phyloP scores from a whole-genome alignment of 2,888 invertebrate species.

The Bugula neritina region DNA sequence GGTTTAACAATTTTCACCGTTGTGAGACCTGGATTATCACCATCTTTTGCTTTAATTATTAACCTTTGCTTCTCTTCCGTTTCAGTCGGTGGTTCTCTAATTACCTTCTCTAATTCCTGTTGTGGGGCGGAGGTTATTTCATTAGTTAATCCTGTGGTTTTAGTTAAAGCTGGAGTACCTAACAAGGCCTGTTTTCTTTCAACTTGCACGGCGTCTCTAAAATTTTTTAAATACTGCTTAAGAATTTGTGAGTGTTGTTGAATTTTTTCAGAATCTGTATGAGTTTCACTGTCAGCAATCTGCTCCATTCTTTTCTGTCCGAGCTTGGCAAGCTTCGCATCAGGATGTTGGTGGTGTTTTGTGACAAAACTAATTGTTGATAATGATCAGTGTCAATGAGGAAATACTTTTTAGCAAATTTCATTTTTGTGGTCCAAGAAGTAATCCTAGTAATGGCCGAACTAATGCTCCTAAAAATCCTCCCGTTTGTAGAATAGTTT shows the following conservation, averaged over 20 bases:
- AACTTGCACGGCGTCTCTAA: background rate
- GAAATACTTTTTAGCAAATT: background rate
- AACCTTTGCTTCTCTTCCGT: too few species aligned
- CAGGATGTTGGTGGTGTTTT: too few species aligned
- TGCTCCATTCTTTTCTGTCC: background rate
- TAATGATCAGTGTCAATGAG: background rate
- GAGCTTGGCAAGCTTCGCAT: background rate
- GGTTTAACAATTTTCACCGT: background rate
- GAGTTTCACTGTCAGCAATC: background rate
- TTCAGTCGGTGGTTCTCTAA: too few species aligned
- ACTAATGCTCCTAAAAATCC: constrained; percentile 3
- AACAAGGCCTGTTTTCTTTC: background rate
- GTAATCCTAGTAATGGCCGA: background rate
- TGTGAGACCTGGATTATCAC: background rate
- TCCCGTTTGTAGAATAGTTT: background rate
- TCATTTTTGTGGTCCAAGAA: background rate
- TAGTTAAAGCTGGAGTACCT: too few species aligned
- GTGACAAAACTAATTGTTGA: too few species aligned
- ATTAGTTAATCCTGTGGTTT: too few species aligned
- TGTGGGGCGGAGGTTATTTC: too few species aligned
- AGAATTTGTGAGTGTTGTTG: background rate
- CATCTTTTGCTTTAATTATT: too few species aligned
- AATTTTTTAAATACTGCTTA: background rate
- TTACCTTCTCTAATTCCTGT: too few species aligned
- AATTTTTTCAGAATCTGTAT: background rate